Evolutionary conservation across 1,140 invertebrate genomes (phyloP), one percentile per base, ranked within the genome.

Genomic region (Liolophura sinensis): DNA sequence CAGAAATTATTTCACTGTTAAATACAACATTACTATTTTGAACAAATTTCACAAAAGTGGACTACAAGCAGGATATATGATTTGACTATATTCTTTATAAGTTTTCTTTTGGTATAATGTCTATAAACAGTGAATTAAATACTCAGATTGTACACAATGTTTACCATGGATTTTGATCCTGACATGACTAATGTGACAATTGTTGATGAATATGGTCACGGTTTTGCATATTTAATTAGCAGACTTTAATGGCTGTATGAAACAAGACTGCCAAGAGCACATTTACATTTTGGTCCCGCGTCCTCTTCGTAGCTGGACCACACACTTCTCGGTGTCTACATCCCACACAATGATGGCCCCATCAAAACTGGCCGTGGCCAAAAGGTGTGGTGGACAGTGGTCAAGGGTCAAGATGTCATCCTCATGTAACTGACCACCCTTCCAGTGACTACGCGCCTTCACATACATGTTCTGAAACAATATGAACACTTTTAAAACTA

Each of bases 341-440:
- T 79, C 78, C 83, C 83, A 85, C 12, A 85, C 73, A 47, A 77
- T 74, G 16, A 85, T 79, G 62, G 78, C 80, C 6, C 82, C 82
- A 70, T 85, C 83, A 73, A 75, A 83, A 46, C 80, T 76, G 5
- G 72, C 82, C 14, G 83, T 83, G 24, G 78, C 82, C 12, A 85
- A 67, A 40, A 82, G 73, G 68, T 80, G 76, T 15, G 81, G 81
- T 6, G 74, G 70, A 55, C 76, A 78, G 68, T 73, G 75, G 64
- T 79, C 81, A 22, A 78, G 68, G 5, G 77, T 62, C 18, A 83
- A 62, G 18, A 85, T 85, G 67, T 85, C 83, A 65, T 85, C 83
- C 31, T 78, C 67, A 64, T 85, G 83, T 6, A 81, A 66, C 56
- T 82, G 78, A 50, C 79, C 81, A 18, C 81, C 81, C 61, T 83